phyloP scores from a whole-genome alignment of 2,888 invertebrate genomes.

The Parnassius glacialis region DNA sequence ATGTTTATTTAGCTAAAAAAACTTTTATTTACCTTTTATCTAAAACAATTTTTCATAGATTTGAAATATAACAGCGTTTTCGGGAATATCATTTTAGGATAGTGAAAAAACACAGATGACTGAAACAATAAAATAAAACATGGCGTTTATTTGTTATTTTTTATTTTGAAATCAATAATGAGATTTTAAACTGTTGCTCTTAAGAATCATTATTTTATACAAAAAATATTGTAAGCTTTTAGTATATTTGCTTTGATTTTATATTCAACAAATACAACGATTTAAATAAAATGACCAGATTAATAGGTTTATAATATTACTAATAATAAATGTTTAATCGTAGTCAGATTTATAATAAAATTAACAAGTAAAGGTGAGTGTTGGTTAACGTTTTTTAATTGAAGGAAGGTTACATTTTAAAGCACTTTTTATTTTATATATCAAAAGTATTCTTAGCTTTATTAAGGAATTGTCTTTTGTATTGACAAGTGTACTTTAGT shows the following conservation, averaged over 20 bases:
- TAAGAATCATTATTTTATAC: constrained; percentile 70
- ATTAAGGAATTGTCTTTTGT: constrained; percentile 73
- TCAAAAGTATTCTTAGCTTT: constrained; percentile 71
- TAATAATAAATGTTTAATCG: constrained; percentile 73
- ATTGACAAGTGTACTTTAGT: constrained; percentile 70
- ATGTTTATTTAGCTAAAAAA: no score
- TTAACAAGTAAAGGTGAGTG: constrained; percentile 77
- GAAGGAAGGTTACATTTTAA: constrained; percentile 71
- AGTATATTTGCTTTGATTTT: constrained; percentile 72
- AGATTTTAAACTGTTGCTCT: constrained; percentile 76
- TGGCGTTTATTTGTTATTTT: constrained; percentile 64
- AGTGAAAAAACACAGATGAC: no score
- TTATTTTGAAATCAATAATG: constrained; percentile 77
- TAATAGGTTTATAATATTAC: constrained; percentile 73
- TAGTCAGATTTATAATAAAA: constrained; percentile 75
- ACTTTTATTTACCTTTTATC: no score
- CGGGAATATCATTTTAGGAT: no score
- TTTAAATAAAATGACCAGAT: constrained; percentile 81
- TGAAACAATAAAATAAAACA: background rate
- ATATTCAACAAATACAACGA: constrained; percentile 76
- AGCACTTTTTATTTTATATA: constrained; percentile 69
- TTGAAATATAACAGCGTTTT: no score
- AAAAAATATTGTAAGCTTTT: constrained; percentile 75
- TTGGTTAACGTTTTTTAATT: constrained; percentile 76
- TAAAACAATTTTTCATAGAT: no score